Evolutionary conservation across 2,113 vertebrate genomes (phyloP), one percentile per base, ranked within the genome.

Genomic region (Oncorhynchus mykiss): DNA sequence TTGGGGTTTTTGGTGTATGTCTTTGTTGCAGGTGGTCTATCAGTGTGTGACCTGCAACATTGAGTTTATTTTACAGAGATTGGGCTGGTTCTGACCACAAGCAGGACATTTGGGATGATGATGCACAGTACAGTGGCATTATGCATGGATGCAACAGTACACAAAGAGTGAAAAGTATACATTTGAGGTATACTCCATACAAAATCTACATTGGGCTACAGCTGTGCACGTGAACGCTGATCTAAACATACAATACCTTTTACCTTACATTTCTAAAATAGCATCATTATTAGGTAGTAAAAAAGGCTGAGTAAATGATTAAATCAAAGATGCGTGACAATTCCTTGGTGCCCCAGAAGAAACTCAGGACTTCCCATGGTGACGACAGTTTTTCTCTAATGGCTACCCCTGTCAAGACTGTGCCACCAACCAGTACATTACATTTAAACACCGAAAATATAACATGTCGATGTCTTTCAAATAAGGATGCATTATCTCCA

Each of bases 121-220:
- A 45, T 39, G 29, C 72, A 60, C 67, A 57, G 71, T 83, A 74
- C 49, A 70, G 29, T 39, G 9, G 29, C 65, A 51, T 74, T 76
- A 62, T 73, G 67, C 76, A 65, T 73, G 74, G 65, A 72, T 75
- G 79, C 72, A 62, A 78, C 57, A 71, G 71, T 73, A 76, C 66
- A 83, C 73, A 77, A 27, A 27, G 59, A 51, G 66, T 59, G 62
- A 75, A 78, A 79, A 74, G 67, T 77, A 68, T 70, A 71, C 67
- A 73, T 65, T 73, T 70, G 25, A 67, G 67, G 60, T 16, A 73
- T 11, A 59, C 72, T 76, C 71, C 78, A 62, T 74, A 71, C 39
- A 81, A 74, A 84, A 80, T 60, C 54, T 48, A 79, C 54, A 20
- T 78, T 82, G 73, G 80, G 80, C 82, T 84, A 85, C 81, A 85